Evolutionary conservation across 1,140 invertebrate genomes (phyloP).

Genomic region (Atta texana): DNA sequence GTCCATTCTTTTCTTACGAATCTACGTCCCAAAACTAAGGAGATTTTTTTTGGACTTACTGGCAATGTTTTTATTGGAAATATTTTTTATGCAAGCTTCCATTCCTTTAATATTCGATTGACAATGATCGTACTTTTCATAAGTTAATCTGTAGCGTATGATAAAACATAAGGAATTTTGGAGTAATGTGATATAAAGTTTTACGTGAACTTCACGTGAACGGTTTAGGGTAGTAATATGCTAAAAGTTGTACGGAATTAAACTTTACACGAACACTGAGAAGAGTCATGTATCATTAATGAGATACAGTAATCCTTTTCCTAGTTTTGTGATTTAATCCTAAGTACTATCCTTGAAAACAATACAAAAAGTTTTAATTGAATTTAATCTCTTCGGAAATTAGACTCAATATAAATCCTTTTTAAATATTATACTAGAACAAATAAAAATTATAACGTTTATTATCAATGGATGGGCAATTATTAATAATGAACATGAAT

Average conservation of each 20-base stretch:
- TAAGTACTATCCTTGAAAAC: not conserved
- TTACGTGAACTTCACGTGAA: constrained; percentile 28
- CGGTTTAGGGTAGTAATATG: constrained; percentile 29
- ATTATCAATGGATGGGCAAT: not conserved
- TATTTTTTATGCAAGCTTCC: not conserved
- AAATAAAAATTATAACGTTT: not conserved
- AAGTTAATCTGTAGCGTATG: not conserved
- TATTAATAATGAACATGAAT: not conserved
- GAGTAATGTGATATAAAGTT: constrained; percentile 17
- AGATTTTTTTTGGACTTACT: constrained; percentile 60
- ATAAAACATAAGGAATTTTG: not conserved
- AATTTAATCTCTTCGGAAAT: not conserved
- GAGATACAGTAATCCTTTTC: constrained; percentile 35
- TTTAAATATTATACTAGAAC: not conserved
- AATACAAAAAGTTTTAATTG: not conserved
- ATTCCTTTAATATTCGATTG: constrained; percentile 9
- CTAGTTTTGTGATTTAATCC: constrained; percentile 24
- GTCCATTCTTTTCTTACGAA: constrained; percentile 81
- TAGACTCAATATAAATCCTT: not conserved
- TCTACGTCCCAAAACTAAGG: constrained; percentile 76
- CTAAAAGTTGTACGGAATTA: constrained; percentile 11
- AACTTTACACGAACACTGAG: constrained; percentile 45
- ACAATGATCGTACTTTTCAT: not conserved
- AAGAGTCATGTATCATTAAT: constrained; percentile 40
- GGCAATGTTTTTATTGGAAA: constrained; percentile 17